Percentiles rank a stretch among this genome's conserved stretches.
Conservation (phyloP, 35 echinoderm and acorn worm genomes). For the Acanthaster planci region DNA sequence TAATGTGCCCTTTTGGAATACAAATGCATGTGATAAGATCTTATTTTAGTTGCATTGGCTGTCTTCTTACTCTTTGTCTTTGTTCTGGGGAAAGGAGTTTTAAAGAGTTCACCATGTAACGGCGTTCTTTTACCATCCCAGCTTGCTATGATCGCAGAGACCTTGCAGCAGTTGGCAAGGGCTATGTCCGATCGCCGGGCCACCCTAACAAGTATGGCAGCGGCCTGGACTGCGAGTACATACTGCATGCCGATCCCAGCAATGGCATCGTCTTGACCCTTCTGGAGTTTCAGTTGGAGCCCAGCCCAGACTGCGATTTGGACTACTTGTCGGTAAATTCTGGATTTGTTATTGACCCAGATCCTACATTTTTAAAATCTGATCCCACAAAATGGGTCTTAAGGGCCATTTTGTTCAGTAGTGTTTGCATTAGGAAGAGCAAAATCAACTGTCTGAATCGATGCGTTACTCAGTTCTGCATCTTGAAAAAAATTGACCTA, state of each 20-base stretch:
- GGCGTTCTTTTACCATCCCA: neutral
- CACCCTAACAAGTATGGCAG: conserved; percentile 57
- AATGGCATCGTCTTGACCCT: conserved; percentile 56
- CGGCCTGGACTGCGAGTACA: conserved; percentile 55
- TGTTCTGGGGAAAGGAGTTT: too few relatives aligned
- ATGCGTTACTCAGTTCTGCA: neutral
- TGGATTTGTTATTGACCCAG: neutral
- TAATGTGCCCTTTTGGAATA: too few relatives aligned
- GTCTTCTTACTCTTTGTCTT: too few relatives aligned
- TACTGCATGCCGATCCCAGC: conserved; percentile 55
- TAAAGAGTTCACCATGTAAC: too few relatives aligned
- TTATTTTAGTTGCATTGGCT: too few relatives aligned
- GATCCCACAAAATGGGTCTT: neutral
- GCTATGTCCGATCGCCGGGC: conserved; percentile 49
- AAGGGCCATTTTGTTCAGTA: neutral
- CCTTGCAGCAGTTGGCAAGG: conserved; percentile 1
- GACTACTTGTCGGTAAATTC: conserved; percentile 52
- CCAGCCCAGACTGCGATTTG: conserved; percentile 22
- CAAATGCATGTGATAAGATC: too few relatives aligned
- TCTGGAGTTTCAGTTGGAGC: conserved; percentile 59
- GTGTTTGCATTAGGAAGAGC: neutral
- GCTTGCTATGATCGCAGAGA: conserved; percentile 60
- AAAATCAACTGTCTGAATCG: neutral
- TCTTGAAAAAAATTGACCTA: too few relatives aligned
- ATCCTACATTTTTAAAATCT: neutral